Evolutionary conservation across 2,797 vertebrate species (phyloP).

Genomic region (Molothrus ater): DNA sequence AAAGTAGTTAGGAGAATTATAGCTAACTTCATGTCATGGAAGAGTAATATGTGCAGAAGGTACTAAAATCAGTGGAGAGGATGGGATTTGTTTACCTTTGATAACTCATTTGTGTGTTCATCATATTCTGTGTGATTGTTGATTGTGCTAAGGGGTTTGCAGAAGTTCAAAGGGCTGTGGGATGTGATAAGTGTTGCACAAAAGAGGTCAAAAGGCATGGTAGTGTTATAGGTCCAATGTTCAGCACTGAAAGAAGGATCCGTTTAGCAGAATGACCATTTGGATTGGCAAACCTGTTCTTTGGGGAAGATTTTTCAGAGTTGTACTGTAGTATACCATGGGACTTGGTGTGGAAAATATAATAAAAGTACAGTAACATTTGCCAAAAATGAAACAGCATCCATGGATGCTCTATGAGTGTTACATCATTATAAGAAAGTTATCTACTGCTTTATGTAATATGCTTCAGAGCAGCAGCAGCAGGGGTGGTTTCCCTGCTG

Average conservation of each 20-base stretch:
- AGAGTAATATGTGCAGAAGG: not conserved
- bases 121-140: not conserved
- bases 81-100: not conserved
- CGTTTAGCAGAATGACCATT: not conserved
- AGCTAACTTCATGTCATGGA: not conserved
- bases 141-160: not conserved
- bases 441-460: not conserved
- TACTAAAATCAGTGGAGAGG: not conserved
- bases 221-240: not conserved
- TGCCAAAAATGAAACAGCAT: not conserved
- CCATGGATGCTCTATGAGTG: rapidly evolving
- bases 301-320: not conserved
- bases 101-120: not conserved
- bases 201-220: not conserved
- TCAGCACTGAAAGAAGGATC: not conserved
- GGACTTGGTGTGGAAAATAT: not conserved
- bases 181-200: not conserved
- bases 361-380: not conserved
- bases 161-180: conserved; percentile 16
- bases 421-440: not conserved
- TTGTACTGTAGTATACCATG: not conserved
- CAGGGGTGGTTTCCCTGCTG: not conserved
- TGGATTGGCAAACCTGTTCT: not conserved
- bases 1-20: not conserved
- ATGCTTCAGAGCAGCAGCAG: not conserved